Evolutionary conservation across 2,797 vertebrate species (phyloP), one percentile per base, ranked within the genome.

Genomic region (Myotis planiceps): DNA sequence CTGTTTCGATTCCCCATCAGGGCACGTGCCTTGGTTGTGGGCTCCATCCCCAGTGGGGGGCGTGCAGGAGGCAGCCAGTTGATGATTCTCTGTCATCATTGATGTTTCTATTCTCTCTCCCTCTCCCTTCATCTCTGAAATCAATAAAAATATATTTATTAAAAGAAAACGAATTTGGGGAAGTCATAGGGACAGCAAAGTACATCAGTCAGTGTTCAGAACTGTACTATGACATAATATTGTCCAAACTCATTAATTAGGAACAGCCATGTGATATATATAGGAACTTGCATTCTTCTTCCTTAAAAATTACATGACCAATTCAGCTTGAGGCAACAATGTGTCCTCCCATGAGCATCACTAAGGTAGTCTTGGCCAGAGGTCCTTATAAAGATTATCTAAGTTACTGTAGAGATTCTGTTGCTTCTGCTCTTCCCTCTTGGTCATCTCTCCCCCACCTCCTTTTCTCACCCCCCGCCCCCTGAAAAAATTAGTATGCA

Each of bases 341-440:
- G 27, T 72, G 74, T 65, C 19, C 27, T 74, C 53, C 45, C 9
- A 45, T 58, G n/a, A 65, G 13, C 42, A 69, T 87, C 58, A 60
- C 27, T 63, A 89, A 96, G 45, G 25, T 47, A 34, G 27, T 92
- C 71, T 92, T 60, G 39, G 39, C 21, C 34, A 95, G 68, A 91
- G 65, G 15, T 37, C 3, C 3, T 55, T 65, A 29, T 78, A 89
- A 69, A 86, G 12, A 32, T 42, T 18, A 55, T 58, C 51, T 25
- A 51, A 83, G 9, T 53, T 79, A 84, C 15, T 76, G 2, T 21
- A 65, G 51, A 75, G 12, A 80, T 39, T 83, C 37, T 87, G 27
- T 51, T 71, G 32, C 60, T 84, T 94, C 55, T 82, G 9, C 27
- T 81, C 66, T 72, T 15, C 53, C 45, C 13, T 66, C 7, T 19